Evolutionary conservation across 2,888 invertebrate species (phyloP).

Genomic region (Crossocerus cetratus): DNA sequence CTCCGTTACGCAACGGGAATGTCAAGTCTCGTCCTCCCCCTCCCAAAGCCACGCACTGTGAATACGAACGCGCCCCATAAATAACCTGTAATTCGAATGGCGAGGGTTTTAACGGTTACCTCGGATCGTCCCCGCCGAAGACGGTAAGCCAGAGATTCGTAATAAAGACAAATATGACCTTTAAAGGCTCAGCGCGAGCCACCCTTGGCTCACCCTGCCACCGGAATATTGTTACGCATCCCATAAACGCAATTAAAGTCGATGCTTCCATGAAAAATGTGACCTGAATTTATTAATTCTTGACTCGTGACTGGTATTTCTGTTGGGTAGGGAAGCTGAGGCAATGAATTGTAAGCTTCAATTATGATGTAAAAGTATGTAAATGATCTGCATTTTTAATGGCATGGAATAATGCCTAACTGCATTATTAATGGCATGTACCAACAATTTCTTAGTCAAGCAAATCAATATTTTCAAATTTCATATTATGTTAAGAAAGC

Average conservation of each 20-base stretch:
- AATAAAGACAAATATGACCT: neutral
- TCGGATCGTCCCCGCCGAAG: neutral
- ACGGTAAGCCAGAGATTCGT: neutral
- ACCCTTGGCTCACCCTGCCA: neutral
- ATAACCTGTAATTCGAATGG: neutral
- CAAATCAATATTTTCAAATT: no score
- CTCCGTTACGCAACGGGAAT: constrained; percentile 7
- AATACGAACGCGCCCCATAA: neutral
- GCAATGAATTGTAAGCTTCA: constrained; percentile 19
- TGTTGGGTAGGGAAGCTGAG: neutral
- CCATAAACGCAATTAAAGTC: neutral
- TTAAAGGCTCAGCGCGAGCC: neutral
- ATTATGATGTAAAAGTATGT: no score
- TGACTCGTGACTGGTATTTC: constrained; percentile 20
- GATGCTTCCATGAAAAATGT: constrained; percentile 1
- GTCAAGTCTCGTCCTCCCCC: neutral
- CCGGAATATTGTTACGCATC: neutral
- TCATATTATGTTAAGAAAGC: no score
- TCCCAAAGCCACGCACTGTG: neutral
- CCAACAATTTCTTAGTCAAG: no score
- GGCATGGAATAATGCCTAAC: no score
- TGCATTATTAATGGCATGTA: no score
- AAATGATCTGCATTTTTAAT: no score
- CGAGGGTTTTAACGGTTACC: neutral
- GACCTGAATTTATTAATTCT: neutral